A percentile compares a stretch with the other conserved stretches of the same genome.
phyloP scores from a whole-genome alignment of 2,113 vertebrate genomes.

The Muntiacus muntjak region DNA sequence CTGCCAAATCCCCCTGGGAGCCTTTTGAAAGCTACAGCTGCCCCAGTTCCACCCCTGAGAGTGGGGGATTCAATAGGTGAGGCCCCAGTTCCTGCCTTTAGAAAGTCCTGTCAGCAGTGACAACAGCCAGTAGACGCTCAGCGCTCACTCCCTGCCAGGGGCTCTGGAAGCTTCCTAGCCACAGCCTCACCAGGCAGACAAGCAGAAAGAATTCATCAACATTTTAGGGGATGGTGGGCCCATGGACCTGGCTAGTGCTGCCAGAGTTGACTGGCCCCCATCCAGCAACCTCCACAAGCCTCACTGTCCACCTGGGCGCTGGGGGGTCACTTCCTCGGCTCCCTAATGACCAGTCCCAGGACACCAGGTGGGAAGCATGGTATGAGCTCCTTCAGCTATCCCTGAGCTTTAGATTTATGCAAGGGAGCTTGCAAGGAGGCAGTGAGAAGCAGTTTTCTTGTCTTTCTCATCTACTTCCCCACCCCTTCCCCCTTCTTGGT shows the following conservation, averaged over 20 bases:
- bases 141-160: fast-evolving
- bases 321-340: neutral
- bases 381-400: neutral
- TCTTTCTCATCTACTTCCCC: neutral
- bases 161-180: neutral
- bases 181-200: neutral
- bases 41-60: neutral
- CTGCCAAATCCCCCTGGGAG: neutral
- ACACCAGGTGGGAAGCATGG: fast-evolving
- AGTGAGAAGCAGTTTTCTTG: too few species aligned
- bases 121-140: fast-evolving
- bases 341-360: neutral
- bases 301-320: neutral
- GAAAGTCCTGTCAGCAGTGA: neutral
- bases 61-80: neutral
- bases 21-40: neutral
- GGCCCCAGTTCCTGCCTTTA: neutral
- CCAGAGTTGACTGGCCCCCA: neutral
- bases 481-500: neutral
- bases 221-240: neutral
- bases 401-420: neutral
- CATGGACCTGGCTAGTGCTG: neutral
- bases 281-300: fast-evolving
- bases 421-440: neutral
- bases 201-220: neutral